phyloP scores from a whole-genome alignment of 2,113 vertebrate genomes.

The Neogobius melanostomus region DNA sequence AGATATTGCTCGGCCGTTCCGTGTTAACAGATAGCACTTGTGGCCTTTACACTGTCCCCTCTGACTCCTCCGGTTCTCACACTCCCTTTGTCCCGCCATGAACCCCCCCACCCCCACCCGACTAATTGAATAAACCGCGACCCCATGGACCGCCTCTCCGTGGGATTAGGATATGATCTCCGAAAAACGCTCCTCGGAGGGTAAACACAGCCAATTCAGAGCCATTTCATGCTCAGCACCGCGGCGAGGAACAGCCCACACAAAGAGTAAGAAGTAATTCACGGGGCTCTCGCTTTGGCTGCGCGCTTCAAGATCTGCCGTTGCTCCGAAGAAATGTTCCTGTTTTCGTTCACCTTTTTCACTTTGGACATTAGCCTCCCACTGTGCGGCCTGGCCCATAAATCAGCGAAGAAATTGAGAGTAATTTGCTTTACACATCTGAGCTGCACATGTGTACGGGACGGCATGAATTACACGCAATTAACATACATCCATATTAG shows the following conservation, averaged over 20 bases:
- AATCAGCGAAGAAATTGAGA: slow-evolving; percentile 33
- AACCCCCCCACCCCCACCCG: slow-evolving; percentile 61
- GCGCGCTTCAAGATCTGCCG: slow-evolving; percentile 58
- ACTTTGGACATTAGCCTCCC: slow-evolving; percentile 17
- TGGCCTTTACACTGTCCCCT: slow-evolving; percentile 26
- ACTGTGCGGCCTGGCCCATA: slow-evolving; percentile 32
- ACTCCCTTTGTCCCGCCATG: slow-evolving; percentile 54
- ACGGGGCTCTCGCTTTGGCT: slow-evolving; percentile 60
- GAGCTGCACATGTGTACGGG: slow-evolving; percentile 10
- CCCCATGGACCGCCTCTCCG: slow-evolving; percentile 72
- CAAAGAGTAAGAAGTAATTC: slow-evolving; percentile 56
- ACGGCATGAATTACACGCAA: slow-evolving; percentile 2
- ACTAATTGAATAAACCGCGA: slow-evolving; percentile 79
- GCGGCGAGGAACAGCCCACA: slow-evolving; percentile 55
- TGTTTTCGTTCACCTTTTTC: slow-evolving; percentile 38
- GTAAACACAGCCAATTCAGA: slow-evolving; percentile 76
- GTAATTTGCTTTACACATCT: slow-evolving; percentile 14
- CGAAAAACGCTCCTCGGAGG: slow-evolving; percentile 68
- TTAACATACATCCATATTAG: slow-evolving; percentile 2
- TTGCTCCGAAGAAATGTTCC: slow-evolving; percentile 64
- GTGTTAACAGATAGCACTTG: slow-evolving; percentile 19
- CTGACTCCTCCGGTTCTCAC: slow-evolving; percentile 53
- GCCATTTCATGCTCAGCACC: slow-evolving; percentile 74
- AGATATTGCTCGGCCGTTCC: slow-evolving; percentile 7
- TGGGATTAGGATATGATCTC: slow-evolving; percentile 79